These are phyloP conservation scores for Microplitis demolitor DNA, from an alignment of 1,140 invertebrate species.

Conservation along the genomic window DNA sequence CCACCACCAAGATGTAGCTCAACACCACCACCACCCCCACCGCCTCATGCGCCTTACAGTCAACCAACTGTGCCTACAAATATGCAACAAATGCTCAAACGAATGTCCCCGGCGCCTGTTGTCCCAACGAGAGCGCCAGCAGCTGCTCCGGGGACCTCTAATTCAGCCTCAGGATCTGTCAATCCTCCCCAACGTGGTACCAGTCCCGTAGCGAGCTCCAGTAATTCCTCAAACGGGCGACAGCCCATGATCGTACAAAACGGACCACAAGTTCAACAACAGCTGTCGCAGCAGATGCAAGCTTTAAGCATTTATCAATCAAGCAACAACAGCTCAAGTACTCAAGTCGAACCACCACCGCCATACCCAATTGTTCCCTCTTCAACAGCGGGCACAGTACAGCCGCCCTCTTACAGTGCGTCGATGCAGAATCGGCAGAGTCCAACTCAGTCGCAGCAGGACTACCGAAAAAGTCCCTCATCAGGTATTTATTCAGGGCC, in stretches of 20 bases:
- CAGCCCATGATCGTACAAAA: constrained; percentile 83
- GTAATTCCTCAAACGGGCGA: constrained; percentile 56
- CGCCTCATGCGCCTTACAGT: constrained; percentile 64
- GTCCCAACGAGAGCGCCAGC: constrained; percentile 66
- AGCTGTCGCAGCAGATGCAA: constrained; percentile 84
- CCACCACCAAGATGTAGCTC: constrained; percentile 70
- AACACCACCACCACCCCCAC: constrained; percentile 75
- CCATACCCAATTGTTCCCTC: constrained; percentile 72
- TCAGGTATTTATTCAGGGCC: constrained; percentile 81
- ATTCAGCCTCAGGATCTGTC: constrained; percentile 52
- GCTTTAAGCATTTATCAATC: constrained; percentile 80
- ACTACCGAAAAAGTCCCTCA: constrained; percentile 77
- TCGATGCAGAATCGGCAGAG: constrained; percentile 86
- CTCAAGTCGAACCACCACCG: constrained; percentile 73
- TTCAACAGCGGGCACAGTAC: constrained; percentile 68
- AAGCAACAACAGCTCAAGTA: constrained; percentile 51
- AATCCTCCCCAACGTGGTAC: constrained; percentile 70
- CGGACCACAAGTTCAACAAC: constrained; percentile 81
- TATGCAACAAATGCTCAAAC: constrained; percentile 83
- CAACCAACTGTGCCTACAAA: constrained; percentile 65
- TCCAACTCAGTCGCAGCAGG: constrained; percentile 78
- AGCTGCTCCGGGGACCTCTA: constrained; percentile 55
- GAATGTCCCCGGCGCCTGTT: constrained; percentile 80
- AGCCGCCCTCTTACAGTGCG: constrained; percentile 81
- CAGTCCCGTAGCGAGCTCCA: constrained; percentile 72